These are phyloP conservation scores for Halcyon smyrnensis DNA, from an alignment of 2,797 vertebrate genomes.

Conservation along the genomic window DNA sequence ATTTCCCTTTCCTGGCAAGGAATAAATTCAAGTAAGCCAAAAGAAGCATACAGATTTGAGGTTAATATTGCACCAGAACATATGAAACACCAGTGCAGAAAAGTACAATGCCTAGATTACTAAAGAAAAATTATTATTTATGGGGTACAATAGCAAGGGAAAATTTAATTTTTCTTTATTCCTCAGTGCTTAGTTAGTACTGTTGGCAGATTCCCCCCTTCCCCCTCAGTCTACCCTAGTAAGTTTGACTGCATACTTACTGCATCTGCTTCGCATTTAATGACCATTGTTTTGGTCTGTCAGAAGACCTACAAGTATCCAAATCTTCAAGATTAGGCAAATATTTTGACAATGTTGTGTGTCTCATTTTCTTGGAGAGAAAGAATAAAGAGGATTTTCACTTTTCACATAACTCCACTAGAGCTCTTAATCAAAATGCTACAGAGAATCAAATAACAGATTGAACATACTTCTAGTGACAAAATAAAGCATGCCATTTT, in stretches of 20 bases:
- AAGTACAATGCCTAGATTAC: constrained; percentile 54
- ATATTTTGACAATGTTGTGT: constrained; percentile 79
- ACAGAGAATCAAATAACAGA: constrained; percentile 59
- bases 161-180: constrained; percentile 70
- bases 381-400: constrained; percentile 70
- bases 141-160: constrained; percentile 66
- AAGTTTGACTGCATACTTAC: constrained; percentile 62
- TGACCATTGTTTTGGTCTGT: constrained; percentile 80
- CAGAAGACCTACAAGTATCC: constrained; percentile 72
- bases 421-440: constrained; percentile 70
- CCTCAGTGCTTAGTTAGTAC: constrained; percentile 65
- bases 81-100: constrained; percentile 61
- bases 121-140: constrained; percentile 71
- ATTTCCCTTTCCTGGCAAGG: constrained; percentile 47
- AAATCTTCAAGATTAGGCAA: constrained; percentile 81
- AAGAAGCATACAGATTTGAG: constrained; percentile 65
- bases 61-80: constrained; percentile 61
- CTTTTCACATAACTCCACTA: constrained; percentile 57
- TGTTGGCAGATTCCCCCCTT: constrained; percentile 65
- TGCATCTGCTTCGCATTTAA: constrained; percentile 81
- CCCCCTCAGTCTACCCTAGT: constrained; percentile 38
- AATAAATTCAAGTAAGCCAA: constrained; percentile 60
- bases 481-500: constrained; percentile 69
- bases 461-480: constrained; percentile 62
- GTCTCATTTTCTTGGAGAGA: constrained; percentile 61